phyloP scores from a whole-genome alignment of 2,797 vertebrate genomes.

The Cyprinella venusta region DNA sequence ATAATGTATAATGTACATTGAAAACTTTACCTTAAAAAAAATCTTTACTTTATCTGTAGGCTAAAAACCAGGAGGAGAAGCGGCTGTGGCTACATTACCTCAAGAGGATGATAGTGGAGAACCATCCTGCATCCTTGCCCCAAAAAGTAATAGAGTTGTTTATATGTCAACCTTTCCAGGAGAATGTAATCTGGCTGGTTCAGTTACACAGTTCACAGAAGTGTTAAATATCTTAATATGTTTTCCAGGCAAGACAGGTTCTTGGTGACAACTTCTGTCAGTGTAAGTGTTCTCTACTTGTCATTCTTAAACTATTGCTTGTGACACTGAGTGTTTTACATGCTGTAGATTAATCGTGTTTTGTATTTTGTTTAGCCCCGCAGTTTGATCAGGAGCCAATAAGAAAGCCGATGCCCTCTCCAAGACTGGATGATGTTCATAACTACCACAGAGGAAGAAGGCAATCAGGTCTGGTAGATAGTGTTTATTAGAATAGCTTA shows the following conservation, averaged over 20 bases:
- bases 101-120: conserved; percentile 89
- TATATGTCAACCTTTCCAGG: not conserved
- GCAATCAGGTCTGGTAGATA: conserved; percentile 77
- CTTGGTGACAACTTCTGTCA: conserved; percentile 85
- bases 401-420: conserved; percentile 74
- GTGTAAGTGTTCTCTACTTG: conserved; percentile 75
- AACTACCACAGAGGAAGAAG: conserved; percentile 79
- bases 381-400: conserved; percentile 74
- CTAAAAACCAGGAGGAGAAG: conserved; percentile 92
- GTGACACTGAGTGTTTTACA: not conserved
- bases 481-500: conserved; percentile 3
- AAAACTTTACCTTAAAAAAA: not conserved
- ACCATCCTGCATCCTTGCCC: conserved; percentile 87
- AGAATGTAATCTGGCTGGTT: not conserved
- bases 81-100: conserved; percentile 91
- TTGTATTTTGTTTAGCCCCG: conserved; percentile 68
- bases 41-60: conserved; percentile 67
- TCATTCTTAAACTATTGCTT: not conserved
- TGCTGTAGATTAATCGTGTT: not conserved
- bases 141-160: conserved; percentile 79
- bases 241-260: conserved; percentile 85
- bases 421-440: conserved; percentile 75
- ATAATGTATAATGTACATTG: not conserved
- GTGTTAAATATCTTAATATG: not conserved
- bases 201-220: not conserved